Evolutionary conservation across 2,113 vertebrate genomes (phyloP), one percentile per base, ranked within the genome.

Genomic region (Burhinus bistriatus): DNA sequence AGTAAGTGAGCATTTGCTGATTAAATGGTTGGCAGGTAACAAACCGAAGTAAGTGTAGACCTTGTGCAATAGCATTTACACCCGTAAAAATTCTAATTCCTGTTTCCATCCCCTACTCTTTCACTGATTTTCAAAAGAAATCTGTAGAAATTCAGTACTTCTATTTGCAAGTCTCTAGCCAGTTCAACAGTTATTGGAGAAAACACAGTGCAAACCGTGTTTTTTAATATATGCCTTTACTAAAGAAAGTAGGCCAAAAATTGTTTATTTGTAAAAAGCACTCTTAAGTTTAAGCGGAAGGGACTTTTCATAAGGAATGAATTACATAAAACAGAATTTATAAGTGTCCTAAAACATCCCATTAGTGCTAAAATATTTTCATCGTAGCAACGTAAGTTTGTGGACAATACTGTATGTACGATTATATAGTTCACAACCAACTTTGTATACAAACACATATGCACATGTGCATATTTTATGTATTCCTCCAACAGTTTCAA

Each of bases 141-240:
- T 3, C 16, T 57, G 44, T 9, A 78, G 82, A 70, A 92, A 76
- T 30, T 58, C 61, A 76, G 44, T 58, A 51, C 14, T 58, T 71
- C n/a, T 68, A 22, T 10, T 36, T 71, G 19, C 34, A 81, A 87
- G 42, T 42, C 45, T 71, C 51, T 19, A 49, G 23, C 11, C 26
- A 58, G 30, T 36, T 77, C 42, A 79, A 66, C 9, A 64, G 47
- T 20, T 64, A 72, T 0, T 64, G 20, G 11, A 86, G 20, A 89
- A 79, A 87, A 83, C 9, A 44, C 2, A 2, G 42, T 12, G 34
- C 34, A 92, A 83, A 57, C 3, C 2, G 0, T 17, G 10, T 0
- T 18, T 66, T 86, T 61, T 64, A 22, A n/a, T 19, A 51, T 12
- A 58, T 0, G 6, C n/a, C 34, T 44, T 44, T 76, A 57, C 29